Percentiles rank a stretch among this genome's conserved stretches.
These are phyloP conservation scores for Bovichtus variegatus DNA, from an alignment of 2,797 vertebrate genomes.

Conservation along the genomic window DNA sequence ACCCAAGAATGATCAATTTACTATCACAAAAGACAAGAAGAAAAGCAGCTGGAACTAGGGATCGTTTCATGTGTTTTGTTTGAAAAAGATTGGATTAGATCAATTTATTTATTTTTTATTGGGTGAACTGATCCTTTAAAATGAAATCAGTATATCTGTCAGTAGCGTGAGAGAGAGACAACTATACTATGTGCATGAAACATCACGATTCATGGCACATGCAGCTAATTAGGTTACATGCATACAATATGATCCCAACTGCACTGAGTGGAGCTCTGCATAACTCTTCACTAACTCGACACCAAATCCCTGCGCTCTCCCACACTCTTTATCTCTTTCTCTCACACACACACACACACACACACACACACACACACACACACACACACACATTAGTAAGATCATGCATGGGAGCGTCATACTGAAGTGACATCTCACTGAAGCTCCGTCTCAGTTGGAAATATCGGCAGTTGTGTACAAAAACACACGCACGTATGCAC, in stretches of 20 bases:
- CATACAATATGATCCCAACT: constrained; percentile 44
- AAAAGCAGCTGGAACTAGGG: not conserved
- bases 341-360: not conserved
- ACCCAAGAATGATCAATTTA: too few species aligned
- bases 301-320: constrained; percentile 45
- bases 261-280: constrained; percentile 33
- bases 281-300: constrained; percentile 37
- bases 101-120: not conserved
- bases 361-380: constrained; percentile 21
- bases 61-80: too few species aligned
- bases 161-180: not conserved
- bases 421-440: constrained; percentile 64
- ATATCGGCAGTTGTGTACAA: constrained; percentile 27
- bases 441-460: constrained; percentile 58
- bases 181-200: constrained; percentile 29
- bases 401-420: constrained; percentile 49
- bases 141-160: not conserved
- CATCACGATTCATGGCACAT: constrained; percentile 66
- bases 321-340: constrained; percentile 37
- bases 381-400: constrained; percentile 42
- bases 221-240: constrained; percentile 67
- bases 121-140: constrained; percentile 6
- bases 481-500: not conserved
- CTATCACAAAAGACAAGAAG: not conserved
- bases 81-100: not conserved